Conservation (phyloP, 2,113 vertebrate species). For the Gopherus evgoodei region DNA sequence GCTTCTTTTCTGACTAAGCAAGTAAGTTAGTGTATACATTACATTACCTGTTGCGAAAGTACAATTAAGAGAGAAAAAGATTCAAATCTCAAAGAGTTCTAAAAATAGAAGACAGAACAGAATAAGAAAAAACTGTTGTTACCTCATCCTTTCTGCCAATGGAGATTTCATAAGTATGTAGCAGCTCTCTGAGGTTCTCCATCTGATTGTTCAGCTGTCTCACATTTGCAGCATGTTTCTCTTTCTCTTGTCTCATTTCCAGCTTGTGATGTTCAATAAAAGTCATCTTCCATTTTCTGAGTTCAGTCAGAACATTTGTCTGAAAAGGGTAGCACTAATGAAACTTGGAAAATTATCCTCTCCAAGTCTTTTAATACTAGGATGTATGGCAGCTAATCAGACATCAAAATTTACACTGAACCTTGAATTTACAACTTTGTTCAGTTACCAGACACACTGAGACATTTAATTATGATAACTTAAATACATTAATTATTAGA, state of each 20-base stretch:
- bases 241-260: conserved; percentile 89
- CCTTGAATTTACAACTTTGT: background rate
- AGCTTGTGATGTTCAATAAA: conserved; percentile 88
- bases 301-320: conserved; percentile 91
- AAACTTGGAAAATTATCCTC: background rate
- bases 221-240: conserved; percentile 80
- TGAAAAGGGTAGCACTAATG: conserved; percentile 64
- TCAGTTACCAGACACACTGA: background rate
- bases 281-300: conserved; percentile 91
- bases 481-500: background rate
- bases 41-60: background rate
- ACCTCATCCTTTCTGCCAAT: conserved; percentile 95
- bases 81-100: background rate
- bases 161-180: conserved; percentile 88
- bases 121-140: conserved; percentile 42
- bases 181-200: conserved; percentile 85
- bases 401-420: background rate
- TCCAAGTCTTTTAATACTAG: background rate
- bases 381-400: background rate
- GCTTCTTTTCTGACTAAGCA: background rate
- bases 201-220: conserved; percentile 83
- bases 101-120: background rate
- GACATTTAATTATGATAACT: background rate
- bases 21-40: background rate
- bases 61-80: background rate